Evolutionary conservation across 2,113 vertebrate species (phyloP), one percentile per base, ranked within the genome.

Genomic region (Cercopithecus mona): DNA sequence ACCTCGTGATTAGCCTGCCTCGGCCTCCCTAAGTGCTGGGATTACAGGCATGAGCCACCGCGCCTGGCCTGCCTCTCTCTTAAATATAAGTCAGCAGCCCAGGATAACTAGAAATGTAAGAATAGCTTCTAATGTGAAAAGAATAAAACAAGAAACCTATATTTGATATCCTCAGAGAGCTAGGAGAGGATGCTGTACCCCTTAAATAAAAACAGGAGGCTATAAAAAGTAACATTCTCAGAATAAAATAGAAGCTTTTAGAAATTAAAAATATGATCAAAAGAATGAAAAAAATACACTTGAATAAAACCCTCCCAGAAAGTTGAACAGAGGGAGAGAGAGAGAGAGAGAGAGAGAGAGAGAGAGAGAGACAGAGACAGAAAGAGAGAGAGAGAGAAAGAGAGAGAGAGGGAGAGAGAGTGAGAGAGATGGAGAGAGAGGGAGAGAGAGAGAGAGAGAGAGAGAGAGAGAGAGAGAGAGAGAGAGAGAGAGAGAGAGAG

Each of bases 191-290:
- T 64, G 16, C 22, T n/a, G 3, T 1, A 87, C 38, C 17, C 61
- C 78, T 52, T 57, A 55, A 84, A 86, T 66, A 94, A 93, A 93
- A 89, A 64, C 16, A 75, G n/a, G 13, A 90, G 3, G 2, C 11
- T 17, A 35, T 55, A 73, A 78, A 79, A 78, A 87, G 32, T 8
- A 89, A 80, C 16, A 40, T 13, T 82, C 22, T 61, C 27, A 45
- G 14, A 84, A 66, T 72, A 84, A 38, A 75, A 75, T 16, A 92
- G 86, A 90, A 61, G 4, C 9, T 70, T 17, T 83, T 88, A 25
- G 55, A 79, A 89, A 93, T 88, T 22, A 85, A 97, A 95, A 85
- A 45, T 86, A 73, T 78, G 23, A 84, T 22, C 8, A 66, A 72
- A 79, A 86, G 6, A 70, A 89, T n/a, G 57, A 3, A 22, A 83